phyloP scores from a whole-genome alignment of 2,888 invertebrate genomes.

The Pharmacophagus antenor region DNA sequence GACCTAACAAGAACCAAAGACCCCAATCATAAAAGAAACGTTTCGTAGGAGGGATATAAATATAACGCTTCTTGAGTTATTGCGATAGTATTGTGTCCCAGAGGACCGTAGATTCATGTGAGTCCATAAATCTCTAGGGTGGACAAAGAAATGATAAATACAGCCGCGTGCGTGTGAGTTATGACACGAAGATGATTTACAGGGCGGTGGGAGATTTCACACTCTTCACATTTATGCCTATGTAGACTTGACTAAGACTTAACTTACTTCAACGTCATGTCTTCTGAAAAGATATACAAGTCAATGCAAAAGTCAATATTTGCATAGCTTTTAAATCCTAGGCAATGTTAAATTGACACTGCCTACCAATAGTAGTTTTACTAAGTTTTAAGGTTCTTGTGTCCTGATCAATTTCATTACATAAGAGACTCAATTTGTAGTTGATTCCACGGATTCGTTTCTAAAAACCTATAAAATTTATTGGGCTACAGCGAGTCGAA shows the following conservation, averaged over 20 bases:
- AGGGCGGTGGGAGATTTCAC: slow-evolving; percentile 43
- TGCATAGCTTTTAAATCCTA: too few relatives aligned
- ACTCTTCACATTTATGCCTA: slow-evolving; percentile 6
- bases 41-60: slow-evolving; percentile 42
- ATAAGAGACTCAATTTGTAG: too few relatives aligned
- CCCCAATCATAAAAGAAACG: slow-evolving; percentile 28
- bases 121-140: slow-evolving; percentile 59
- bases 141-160: slow-evolving; percentile 74
- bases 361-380: too few relatives aligned
- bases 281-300: neutral
- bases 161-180: slow-evolving; percentile 54
- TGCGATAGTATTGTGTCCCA: slow-evolving; percentile 40
- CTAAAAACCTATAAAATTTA: too few relatives aligned
- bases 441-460: too few relatives aligned
- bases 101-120: slow-evolving; percentile 39
- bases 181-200: slow-evolving; percentile 57
- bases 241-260: neutral
- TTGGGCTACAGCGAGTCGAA: too few relatives aligned
- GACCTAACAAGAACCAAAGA: slow-evolving; percentile 25
- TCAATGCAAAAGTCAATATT: too few relatives aligned
- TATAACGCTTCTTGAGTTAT: slow-evolving; percentile 47
- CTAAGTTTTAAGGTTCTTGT: too few relatives aligned
- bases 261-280: neutral
- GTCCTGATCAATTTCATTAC: too few relatives aligned
- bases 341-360: too few relatives aligned